Evolutionary conservation across 2,113 vertebrate genomes (phyloP), one percentile per base, ranked within the genome.

Genomic region (Addax nasomaculatus): DNA sequence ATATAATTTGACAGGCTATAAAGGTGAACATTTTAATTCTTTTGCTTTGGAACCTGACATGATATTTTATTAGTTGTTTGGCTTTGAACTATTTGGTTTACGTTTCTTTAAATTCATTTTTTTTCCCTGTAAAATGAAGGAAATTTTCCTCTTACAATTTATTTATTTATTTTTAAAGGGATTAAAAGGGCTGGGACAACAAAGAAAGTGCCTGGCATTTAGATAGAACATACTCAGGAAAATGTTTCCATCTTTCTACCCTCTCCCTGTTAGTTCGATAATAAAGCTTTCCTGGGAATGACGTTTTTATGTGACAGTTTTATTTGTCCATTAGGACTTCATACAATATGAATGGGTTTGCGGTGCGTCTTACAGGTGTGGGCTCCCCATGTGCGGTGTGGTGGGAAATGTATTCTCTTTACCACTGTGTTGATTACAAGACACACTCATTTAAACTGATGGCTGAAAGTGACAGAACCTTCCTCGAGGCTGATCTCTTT

Each of bases 241-340:
- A 96, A 62, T 39, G 33, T 88, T 96, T 95, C 19, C 49, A 70
- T 62, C 67, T 83, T 45, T 47, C 19, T 39, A 73, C 13, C 43
- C 30, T 12, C 4, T 64, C 27, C 45, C 6, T 7, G 13, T 64
- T 79, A 3, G 6, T 29, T 67, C 33, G 30, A 30, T 43, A 55
- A 79, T 89, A 89, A 97, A 89, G 57, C 70, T 93, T 97, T 93
- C 76, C 85, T 19, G 27, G 39, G 58, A 67, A 84, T 80, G 86
- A 92, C 36, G 27, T 83, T 94, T 96, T 97, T 88, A 96, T 94
- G 89, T 45, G 91, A 92, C 88, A 94, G 78, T 51, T 91, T 97
- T 94, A 85, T 91, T 94, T 97, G 89, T 78, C 95, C 70, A 19
- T 58, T 53, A 85, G 89, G 85, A 78, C 60, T n/a, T 70, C 29